These are phyloP conservation scores for Morinoia aosen DNA, from an alignment of 2,888 invertebrate species.

Conservation along the genomic window DNA sequence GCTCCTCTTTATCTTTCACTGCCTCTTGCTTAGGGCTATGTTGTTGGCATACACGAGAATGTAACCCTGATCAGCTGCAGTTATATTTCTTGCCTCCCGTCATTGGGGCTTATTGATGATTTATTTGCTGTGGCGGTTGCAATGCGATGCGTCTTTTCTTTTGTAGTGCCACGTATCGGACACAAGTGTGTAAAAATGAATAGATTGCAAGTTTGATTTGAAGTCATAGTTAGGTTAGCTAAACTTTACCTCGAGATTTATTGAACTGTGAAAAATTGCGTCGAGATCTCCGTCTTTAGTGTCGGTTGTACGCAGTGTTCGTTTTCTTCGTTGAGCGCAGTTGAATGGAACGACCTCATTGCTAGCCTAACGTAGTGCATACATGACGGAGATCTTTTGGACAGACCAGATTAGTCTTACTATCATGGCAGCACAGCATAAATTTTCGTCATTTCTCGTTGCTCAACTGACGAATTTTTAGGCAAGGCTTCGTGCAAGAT, in stretches of 20 bases:
- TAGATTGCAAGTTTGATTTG: neutral
- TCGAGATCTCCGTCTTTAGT: neutral
- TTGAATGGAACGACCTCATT: neutral
- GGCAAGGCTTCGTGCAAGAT: neutral
- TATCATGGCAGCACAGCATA: neutral
- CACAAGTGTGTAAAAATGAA: neutral
- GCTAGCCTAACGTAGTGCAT: neutral
- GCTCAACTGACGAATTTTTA: neutral
- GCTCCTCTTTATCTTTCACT: neutral
- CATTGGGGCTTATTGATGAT: neutral
- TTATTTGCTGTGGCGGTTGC: too few relatives aligned
- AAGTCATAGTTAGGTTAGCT: neutral
- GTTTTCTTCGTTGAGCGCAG: neutral
- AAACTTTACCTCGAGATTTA: neutral
- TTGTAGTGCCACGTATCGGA: neutral
- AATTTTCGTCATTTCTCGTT: neutral
- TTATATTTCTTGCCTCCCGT: neutral
- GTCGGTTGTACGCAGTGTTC: neutral
- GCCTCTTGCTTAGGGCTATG: neutral
- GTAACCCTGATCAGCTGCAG: neutral
- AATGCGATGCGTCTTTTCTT: neutral
- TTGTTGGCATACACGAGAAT: neutral
- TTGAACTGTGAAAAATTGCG: neutral
- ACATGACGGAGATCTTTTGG: neutral
- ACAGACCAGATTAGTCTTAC: neutral